Base-by-base conservation (phyloP, 2,888 invertebrate species). In the Glyphotaelius pellucidus region DNA sequence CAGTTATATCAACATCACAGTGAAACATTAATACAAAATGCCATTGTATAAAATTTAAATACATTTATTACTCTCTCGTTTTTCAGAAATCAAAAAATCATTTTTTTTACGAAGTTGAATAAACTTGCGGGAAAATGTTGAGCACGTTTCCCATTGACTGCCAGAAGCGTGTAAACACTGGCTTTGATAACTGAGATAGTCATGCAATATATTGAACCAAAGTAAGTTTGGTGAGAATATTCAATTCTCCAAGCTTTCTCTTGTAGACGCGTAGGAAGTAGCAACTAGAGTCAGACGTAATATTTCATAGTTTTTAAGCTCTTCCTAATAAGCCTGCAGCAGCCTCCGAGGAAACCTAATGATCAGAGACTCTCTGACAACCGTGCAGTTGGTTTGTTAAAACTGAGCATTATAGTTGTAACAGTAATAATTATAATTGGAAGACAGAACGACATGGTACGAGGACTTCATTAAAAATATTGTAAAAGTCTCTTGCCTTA, bases 281-380 rank as follows among this genome's bases (percentile, higher is more conserved):
- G 47, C 19, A 67, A 67, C 25, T 7, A 0, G 67, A 67, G 11
- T 2, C 25, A 67, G 30, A 86, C n/a, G n/a, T 25, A n/a, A 86
- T 42, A 86, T 86, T 86, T 30, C 42, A 42, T 47, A 47, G 85
- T 86, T 86, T 86, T 86, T 35, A 86, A 86, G 86, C 86, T 42
- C 42, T 86, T 86, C 86, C 86, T 86, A 86, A 86, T 86, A 86
- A 86, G 86, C 86, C 47, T 15, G 14, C n/a, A 47, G 15, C n/a
- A 25, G 42, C 30, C 42, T 86, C 38, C 0, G 25, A 38, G 42
- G 4, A 86, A 86, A 30, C 11, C 30, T 86, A 86, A 86, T 86
- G 86, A 86, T 38, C 86, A n/a, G 35, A 83, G 25, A 83, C 15
- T 83, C 25, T 19, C 19, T 14, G 38, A 38, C 38, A 38, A 38